Base-by-base conservation (phyloP, 1,140 invertebrate genomes). In the Varroa destructor region DNA sequence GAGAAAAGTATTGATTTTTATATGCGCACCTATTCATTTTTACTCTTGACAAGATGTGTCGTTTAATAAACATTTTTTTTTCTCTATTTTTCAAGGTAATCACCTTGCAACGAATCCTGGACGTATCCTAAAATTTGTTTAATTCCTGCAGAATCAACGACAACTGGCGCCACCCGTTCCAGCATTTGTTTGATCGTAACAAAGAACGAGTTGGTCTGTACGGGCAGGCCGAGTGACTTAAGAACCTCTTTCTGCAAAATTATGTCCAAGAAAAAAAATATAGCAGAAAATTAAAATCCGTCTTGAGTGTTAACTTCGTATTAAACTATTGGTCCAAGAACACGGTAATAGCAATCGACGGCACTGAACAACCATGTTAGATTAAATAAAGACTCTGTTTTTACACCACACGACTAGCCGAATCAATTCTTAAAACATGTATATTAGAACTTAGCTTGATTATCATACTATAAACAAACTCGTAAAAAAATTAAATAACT, bases 181-280 rank as follows among this genome's bases (percentile, higher is more conserved):
- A 97, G 81, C 12, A 97, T 79, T 85, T 92, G 90, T 82, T 97
- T 95, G 36, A 97, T 89, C 0, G 90, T 93, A 77, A 93, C 93
- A 79, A 96, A 97, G 78, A 95, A 92, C 43, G 93, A 79, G 82
- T 96, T 95, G 0, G 91, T 93, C 86, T 93, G 92, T 0, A 93
- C 87, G 0, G 92, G 91, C 76, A 91, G 86, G 2, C 93, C 93
- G 0, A 97, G 82, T 79, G 93, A 94, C 79, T 94, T 94, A 6
- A 97, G 81, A n/a, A 97, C 86, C 74, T 84, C 83, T 76, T 87
- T 87, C 81, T 78, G 73, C 71, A 71, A 73, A 42, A 55, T 8
- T 43, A 42, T 80, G 78, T 72, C 71, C 75, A 75, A 58, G 72
- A 74, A 42, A 43, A 25, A 6, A 64, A 0, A 75, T 10, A 46